phyloP scores from a whole-genome alignment of 2,888 invertebrate genomes.

The Brachypalpus laphriformis region DNA sequence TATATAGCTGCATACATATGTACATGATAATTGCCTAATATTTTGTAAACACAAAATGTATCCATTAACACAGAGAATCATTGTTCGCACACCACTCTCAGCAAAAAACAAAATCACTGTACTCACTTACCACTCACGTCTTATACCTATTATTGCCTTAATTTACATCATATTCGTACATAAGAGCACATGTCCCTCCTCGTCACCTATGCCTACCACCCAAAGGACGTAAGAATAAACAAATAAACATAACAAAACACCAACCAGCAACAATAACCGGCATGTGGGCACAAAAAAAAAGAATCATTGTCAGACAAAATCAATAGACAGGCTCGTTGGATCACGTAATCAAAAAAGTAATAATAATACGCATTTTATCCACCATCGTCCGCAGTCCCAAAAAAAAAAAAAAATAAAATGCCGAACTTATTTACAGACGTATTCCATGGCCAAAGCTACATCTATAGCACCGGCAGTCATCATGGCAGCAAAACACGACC shows the following conservation, averaged over 20 bases:
- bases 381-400: not conserved
- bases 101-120: not conserved
- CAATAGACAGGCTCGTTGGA: slow-evolving; percentile 42
- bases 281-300: not conserved
- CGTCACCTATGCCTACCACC: not conserved
- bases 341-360: slow-evolving; percentile 39
- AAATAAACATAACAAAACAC: slow-evolving; percentile 21
- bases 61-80: slow-evolving; percentile 2
- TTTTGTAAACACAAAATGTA: slow-evolving; percentile 26
- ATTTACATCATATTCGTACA: slow-evolving; percentile 39
- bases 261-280: slow-evolving; percentile 20
- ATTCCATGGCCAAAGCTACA: not conserved
- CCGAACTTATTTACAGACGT: not conserved
- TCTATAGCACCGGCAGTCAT: slow-evolving; percentile 10
- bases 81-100: not conserved
- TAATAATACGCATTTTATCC: slow-evolving; percentile 47
- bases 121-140: not conserved
- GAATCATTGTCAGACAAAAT: slow-evolving; percentile 48
- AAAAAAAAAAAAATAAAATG: too few relatives aligned
- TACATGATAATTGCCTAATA: slow-evolving; percentile 18
- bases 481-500: not conserved
- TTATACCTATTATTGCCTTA: slow-evolving; percentile 12
- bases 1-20: not conserved
- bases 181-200: not conserved
- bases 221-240: slow-evolving; percentile 28